Conservation (phyloP, 2,797 vertebrate species). For the Vireo griseus region DNA sequence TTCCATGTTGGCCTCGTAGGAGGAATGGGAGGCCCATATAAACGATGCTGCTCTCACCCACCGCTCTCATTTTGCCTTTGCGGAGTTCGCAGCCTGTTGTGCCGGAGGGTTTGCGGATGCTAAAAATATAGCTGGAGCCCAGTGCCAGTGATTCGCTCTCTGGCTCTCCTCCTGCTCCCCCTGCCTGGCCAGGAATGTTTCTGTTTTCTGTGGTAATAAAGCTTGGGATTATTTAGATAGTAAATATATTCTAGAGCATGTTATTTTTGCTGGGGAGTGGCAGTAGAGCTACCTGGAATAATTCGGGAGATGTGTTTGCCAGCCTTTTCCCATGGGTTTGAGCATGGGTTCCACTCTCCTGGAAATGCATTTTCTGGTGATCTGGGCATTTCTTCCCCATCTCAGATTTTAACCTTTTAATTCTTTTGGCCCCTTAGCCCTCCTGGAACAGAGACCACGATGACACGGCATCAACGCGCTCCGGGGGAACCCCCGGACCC, state of each 20-base stretch:
- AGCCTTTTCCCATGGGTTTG: accelerated
- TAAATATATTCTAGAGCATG: conserved; percentile 1
- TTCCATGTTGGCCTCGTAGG: conserved; percentile 59
- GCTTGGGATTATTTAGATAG: conserved; percentile 50
- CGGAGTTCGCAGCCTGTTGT: conserved; percentile 19
- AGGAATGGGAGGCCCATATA: conserved; percentile 50
- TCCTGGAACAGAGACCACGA: conserved; percentile 99
- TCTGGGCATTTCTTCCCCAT: neutral
- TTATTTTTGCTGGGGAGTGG: conserved; percentile 8
- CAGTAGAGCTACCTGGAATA: neutral
- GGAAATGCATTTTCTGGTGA: neutral
- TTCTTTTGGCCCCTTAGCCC: conserved; percentile 76
- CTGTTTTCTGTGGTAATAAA: conserved; percentile 70
- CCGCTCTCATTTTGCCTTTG: conserved; percentile 35
- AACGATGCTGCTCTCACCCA: neutral
- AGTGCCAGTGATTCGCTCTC: conserved; percentile 15
- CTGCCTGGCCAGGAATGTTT: conserved; percentile 53
- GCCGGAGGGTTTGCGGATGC: conserved; percentile 48
- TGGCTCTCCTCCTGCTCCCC: neutral
- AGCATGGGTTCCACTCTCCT: accelerated
- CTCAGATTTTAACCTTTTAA: neutral
- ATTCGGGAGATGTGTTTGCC: neutral
- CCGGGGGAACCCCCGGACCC: conserved; percentile 94
- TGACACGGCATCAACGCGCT: conserved; percentile 95
- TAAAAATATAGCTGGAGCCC: conserved; percentile 62